phyloP scores from a whole-genome alignment of 1,140 invertebrate species.

The Laodelphax striatellus region DNA sequence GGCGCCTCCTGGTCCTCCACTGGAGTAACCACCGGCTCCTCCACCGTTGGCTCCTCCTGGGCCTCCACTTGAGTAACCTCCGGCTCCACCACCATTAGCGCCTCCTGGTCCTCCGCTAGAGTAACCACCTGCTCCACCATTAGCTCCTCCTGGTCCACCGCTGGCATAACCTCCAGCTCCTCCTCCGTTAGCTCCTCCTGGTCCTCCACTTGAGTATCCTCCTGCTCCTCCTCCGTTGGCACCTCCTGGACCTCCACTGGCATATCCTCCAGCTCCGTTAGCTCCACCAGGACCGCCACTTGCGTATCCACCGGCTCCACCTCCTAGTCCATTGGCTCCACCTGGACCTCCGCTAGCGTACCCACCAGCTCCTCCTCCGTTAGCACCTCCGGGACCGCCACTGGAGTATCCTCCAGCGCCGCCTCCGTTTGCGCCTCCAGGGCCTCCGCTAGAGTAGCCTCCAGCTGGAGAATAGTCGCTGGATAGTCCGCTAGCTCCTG shows the following conservation, averaged over 20 bases:
- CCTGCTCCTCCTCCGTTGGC: not conserved
- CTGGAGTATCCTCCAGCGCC: not conserved
- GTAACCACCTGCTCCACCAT: not conserved
- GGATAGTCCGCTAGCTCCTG: not conserved
- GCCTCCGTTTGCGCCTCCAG: not conserved
- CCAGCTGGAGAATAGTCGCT: not conserved
- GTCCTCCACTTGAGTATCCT: not conserved
- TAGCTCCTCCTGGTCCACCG: not conserved
- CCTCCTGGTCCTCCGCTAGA: not conserved
- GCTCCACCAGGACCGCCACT: not conserved
- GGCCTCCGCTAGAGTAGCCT: not conserved
- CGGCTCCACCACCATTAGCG: not conserved
- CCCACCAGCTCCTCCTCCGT: not conserved
- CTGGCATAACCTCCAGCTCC: not conserved
- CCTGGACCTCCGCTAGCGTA: not conserved
- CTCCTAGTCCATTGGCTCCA: not conserved
- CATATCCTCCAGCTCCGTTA: not conserved
- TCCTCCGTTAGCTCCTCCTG: not conserved
- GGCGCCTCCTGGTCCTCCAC: not conserved
- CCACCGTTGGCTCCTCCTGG: not conserved
- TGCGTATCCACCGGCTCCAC: not conserved
- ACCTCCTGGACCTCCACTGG: not conserved
- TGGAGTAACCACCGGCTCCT: not conserved
- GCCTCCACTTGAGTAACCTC: not conserved
- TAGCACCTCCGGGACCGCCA: not conserved